A percentile compares a stretch with the other conserved stretches of the same genome.
Conservation (phyloP, 2,888 invertebrate genomes). For the Tigriopus californicus region DNA sequence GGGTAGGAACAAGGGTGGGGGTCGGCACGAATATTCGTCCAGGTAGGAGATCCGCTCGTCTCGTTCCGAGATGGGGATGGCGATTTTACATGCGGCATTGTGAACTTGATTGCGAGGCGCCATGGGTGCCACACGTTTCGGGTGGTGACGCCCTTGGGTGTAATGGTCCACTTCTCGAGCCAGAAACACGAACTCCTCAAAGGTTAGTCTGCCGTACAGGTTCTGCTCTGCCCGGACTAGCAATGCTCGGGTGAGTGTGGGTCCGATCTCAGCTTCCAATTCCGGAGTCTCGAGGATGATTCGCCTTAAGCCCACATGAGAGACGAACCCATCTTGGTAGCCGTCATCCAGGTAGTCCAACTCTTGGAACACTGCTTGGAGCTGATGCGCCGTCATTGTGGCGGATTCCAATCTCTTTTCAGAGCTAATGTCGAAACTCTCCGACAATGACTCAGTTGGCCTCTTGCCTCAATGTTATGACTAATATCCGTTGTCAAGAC, state of each 20-base stretch:
- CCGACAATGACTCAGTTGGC: too few species aligned
- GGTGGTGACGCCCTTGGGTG: neutral
- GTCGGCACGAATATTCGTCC: slow-evolving; percentile 77
- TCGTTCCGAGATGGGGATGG: slow-evolving; percentile 6
- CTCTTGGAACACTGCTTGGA: slow-evolving; percentile 7
- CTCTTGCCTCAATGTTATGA: too few species aligned
- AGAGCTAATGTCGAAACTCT: neutral
- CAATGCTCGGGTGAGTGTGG: slow-evolving; percentile 17
- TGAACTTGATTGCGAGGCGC: slow-evolving; percentile 6
- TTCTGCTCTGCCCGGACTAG: slow-evolving; percentile 26
- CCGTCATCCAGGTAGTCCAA: slow-evolving; percentile 13
- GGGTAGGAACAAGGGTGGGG: slow-evolving; percentile 79
- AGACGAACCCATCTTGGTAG: slow-evolving; percentile 8
- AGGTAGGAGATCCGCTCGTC: slow-evolving; percentile 37
- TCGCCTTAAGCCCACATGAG: slow-evolving; percentile 9
- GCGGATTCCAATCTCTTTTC: too few species aligned
- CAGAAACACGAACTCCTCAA: slow-evolving; percentile 62
- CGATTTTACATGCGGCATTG: slow-evolving; percentile 1
- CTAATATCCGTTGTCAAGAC: too few species aligned
- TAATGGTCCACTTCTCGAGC: slow-evolving; percentile 20
- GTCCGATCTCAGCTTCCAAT: slow-evolving; percentile 8
- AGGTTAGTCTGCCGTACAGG: slow-evolving; percentile 60
- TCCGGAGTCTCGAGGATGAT: slow-evolving; percentile 13
- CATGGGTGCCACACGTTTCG: slow-evolving; percentile 1
- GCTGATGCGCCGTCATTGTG: neutral